phyloP scores from a whole-genome alignment of 2,888 invertebrate species.

The Cyrtodaria siliqua region DNA sequence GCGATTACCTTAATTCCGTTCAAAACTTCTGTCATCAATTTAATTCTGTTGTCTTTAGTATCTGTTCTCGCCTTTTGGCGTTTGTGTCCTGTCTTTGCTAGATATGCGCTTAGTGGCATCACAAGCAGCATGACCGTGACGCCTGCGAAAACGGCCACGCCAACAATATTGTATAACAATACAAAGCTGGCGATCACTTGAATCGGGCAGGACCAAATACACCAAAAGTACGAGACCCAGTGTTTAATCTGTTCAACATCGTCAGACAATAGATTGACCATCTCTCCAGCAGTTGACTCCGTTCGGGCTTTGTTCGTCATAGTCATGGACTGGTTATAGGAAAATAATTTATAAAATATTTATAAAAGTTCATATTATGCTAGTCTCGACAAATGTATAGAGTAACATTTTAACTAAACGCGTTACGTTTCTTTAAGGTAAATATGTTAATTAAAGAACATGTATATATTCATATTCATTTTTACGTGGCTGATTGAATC shows the following conservation, averaged over 20 bases:
- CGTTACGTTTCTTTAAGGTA: too few relatives aligned
- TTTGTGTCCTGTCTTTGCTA: constrained; percentile 77
- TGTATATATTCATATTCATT: too few relatives aligned
- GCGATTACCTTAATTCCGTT: constrained; percentile 80
- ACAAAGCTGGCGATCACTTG: constrained; percentile 85
- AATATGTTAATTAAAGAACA: too few relatives aligned
- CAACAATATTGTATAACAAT: constrained; percentile 86
- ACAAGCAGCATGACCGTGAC: constrained; percentile 95
- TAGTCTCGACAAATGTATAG: too few relatives aligned
- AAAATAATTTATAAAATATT: too few relatives aligned
- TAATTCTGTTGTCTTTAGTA: constrained; percentile 80
- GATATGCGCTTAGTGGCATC: constrained; percentile 87
- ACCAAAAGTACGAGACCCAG: constrained; percentile 62
- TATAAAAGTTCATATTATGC: too few relatives aligned
- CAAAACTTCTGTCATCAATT: constrained; percentile 80
- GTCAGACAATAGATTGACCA: constrained; percentile 85
- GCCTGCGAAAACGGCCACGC: constrained; percentile 94
- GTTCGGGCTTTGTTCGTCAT: constrained; percentile 81
- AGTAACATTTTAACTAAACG: too few relatives aligned
- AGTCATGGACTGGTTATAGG: constrained; percentile 83
- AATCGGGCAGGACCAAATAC: constrained; percentile 76
- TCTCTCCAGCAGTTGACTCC: constrained; percentile 84
- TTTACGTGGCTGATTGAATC: too few relatives aligned
- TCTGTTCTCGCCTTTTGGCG: constrained; percentile 76
- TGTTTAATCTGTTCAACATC: constrained; percentile 82